Evolutionary conservation across 1,140 invertebrate genomes (phyloP), one percentile per base, ranked within the genome.

Genomic region (Melipona quadrifasciata): DNA sequence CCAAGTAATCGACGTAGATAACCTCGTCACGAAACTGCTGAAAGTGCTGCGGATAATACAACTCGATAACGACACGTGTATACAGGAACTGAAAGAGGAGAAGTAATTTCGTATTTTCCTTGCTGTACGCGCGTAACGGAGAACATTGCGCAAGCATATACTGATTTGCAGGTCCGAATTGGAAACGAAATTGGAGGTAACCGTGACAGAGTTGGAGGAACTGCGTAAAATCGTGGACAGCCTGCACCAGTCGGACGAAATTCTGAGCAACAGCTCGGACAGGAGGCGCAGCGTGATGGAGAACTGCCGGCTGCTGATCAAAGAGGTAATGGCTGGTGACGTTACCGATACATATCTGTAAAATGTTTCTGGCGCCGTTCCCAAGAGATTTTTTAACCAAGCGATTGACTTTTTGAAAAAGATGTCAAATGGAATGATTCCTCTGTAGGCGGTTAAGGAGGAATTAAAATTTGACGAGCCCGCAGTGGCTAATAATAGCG

Each of bases 1-100:
- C 94, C 96, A 97, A 95, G 96, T 97, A 11, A 97, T 97, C 80
- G 96, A 97, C 24, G 96, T 97, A 51, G 97, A 97, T 93, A 97
- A 96, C 93, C 94, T 97, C 24, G 95, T 97, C 12, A 97, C 97
- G 1, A 97, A 96, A 89, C 93, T 97, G 88, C 94, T 97, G 80
- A 97, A 97, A 90, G 97, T 97, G 71, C 94, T 97, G 86, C 95
- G 96, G 68, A 96, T 97, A 34, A 97, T 97, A 86, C 96, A 97
- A 91, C 92, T 96, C 78, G 96, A 97, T 85, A 96, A 96, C 87
- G 96, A 97, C 85, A 96, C 95, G 31, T 96, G 95, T 89, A 96
- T 96, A 90, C 95, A 95, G 84, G 96, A 96, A 87, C 90, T 96
- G 51, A 96, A 94, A 88, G 95, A 96, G 83, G 95, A 96, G 79